A percentile compares a stretch with the other conserved stretches of the same genome.
Evolutionary conservation across 2,113 vertebrate genomes (phyloP).

Genomic region (Falco punctatus): DNA sequence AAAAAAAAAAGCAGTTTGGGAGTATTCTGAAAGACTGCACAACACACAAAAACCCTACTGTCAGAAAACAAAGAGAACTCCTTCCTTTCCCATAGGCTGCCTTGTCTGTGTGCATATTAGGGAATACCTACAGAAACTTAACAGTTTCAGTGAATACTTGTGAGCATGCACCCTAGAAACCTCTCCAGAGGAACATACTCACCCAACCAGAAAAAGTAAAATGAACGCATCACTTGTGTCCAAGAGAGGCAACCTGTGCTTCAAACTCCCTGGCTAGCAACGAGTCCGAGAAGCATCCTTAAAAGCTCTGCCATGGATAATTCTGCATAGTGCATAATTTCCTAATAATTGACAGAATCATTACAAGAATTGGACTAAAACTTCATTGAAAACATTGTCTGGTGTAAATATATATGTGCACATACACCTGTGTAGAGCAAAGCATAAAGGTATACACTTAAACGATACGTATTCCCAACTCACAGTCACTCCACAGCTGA

Average conservation of each 20-base stretch:
- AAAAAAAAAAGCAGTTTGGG: neutral
- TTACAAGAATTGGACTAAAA: neutral
- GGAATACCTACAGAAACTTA: neutral
- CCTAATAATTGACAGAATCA: neutral
- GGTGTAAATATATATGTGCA: neutral
- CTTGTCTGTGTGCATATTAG: rapidly evolving
- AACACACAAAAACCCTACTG: neutral
- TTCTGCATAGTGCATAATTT: neutral
- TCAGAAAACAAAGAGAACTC: neutral
- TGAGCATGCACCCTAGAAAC: neutral
- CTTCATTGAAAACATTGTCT: neutral
- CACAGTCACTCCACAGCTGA: neutral
- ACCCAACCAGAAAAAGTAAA: neutral
- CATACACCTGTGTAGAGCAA: rapidly evolving
- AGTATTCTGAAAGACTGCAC: neutral
- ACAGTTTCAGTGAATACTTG: neutral
- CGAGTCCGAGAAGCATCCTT: neutral
- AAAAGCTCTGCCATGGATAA: neutral
- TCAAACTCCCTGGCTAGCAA: neutral
- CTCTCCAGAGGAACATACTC: neutral
- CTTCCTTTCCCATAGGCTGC: neutral
- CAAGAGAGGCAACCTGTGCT: neutral
- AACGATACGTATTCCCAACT: neutral
- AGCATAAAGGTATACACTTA: neutral
- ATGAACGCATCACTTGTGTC: neutral